A percentile compares a stretch with the other conserved stretches of the same genome.
phyloP scores from a whole-genome alignment of 2,888 invertebrate species.

The Lasius platythorax region DNA sequence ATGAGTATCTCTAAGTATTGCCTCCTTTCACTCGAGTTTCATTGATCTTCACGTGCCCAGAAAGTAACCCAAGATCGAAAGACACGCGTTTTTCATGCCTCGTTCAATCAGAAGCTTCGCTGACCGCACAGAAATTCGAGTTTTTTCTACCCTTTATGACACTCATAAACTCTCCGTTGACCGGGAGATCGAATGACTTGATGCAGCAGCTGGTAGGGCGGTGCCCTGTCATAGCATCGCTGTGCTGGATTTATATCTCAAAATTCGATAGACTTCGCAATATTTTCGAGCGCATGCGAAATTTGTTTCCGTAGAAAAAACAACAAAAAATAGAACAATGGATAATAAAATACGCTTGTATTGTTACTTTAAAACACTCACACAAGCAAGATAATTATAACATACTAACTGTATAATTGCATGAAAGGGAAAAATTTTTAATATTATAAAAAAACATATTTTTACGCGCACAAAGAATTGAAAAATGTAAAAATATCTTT shows the following conservation, averaged over 20 bases:
- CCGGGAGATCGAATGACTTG: conserved; percentile 30
- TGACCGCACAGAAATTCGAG: conserved; percentile 59
- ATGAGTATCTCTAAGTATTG: not conserved
- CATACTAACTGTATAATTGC: not conserved
- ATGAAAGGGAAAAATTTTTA: not conserved
- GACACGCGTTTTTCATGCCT: conserved; percentile 51
- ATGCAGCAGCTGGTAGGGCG: conserved; percentile 21
- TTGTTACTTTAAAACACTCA: not conserved
- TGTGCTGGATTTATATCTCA: conserved; percentile 37
- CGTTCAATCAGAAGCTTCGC: conserved; percentile 42
- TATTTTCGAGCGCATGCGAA: conserved; percentile 22
- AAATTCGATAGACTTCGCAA: conserved; percentile 9
- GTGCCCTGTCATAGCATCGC: not conserved
- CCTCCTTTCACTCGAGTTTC: conserved; percentile 32
- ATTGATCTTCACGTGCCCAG: conserved; percentile 46
- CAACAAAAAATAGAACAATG: not conserved
- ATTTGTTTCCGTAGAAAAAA: not conserved
- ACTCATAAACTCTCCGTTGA: conserved; percentile 48
- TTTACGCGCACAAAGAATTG: not conserved
- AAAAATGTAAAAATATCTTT: not conserved
- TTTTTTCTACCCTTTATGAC: conserved; percentile 48
- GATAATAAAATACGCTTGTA: conserved; percentile 4
- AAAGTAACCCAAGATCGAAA: conserved; percentile 26
- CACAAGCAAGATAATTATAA: not conserved
- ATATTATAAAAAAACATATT: not conserved